phyloP scores from a whole-genome alignment of 2,888 invertebrate genomes.

The Phengaris alcon region DNA sequence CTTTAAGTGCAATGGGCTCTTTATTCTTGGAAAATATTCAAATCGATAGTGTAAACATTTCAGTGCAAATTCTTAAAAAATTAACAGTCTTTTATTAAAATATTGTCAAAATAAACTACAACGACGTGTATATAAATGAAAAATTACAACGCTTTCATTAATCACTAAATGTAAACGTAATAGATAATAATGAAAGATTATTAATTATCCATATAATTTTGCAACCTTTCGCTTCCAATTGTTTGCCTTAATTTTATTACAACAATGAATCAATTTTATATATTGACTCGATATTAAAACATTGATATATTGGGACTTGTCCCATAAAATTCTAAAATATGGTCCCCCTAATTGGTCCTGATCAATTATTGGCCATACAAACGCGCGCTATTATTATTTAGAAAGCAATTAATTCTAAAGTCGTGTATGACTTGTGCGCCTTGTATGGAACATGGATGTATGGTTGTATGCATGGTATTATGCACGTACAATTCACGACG shows the following conservation, averaged over 20 bases:
- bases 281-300: neutral
- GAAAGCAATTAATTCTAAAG: conserved; percentile 47
- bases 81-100: no score
- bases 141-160: neutral
- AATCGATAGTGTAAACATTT: no score
- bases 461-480: conserved; percentile 2
- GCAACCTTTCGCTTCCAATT: neutral
- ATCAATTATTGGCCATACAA: conserved; percentile 39
- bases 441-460: conserved; percentile 3
- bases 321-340: conserved; percentile 26
- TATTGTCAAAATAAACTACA: no score
- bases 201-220: neutral
- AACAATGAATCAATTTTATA: conserved; percentile 9
- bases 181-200: neutral
- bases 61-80: no score
- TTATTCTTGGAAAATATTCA: neutral
- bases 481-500: neutral
- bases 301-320: conserved; percentile 25
- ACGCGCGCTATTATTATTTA: conserved; percentile 45
- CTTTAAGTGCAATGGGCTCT: no score
- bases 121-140: no score
- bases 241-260: conserved; percentile 7
- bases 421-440: conserved; percentile 20
- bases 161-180: neutral
- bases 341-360: conserved; percentile 34